phyloP scores from a whole-genome alignment of 2,113 vertebrate species.

The Numida meleagris region DNA sequence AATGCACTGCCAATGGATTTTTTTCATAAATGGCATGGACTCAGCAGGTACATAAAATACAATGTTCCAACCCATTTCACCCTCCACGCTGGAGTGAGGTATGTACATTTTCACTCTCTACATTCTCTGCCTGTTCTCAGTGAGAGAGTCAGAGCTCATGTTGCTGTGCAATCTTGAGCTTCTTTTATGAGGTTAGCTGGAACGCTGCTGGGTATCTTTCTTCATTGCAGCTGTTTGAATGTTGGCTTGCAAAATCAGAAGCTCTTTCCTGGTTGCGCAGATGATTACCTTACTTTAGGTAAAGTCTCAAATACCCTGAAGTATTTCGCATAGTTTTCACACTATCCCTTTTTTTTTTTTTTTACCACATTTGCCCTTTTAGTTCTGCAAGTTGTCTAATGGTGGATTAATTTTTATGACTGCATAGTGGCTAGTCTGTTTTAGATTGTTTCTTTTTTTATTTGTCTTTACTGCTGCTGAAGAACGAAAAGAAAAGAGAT shows the following conservation, averaged over 20 bases:
- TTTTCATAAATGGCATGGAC: neutral
- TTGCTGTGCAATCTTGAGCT: constrained; percentile 3
- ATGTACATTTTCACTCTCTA: constrained; percentile 36
- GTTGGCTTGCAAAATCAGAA: constrained; percentile 19
- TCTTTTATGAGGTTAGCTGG: constrained; percentile 39
- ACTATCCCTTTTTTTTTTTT: neutral
- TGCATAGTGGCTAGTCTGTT: neutral
- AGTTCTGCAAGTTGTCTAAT: neutral
- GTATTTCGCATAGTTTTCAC: neutral
- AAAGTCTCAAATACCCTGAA: neutral
- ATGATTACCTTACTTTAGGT: constrained; percentile 8
- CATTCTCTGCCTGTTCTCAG: neutral
- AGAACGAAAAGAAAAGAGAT: neutral
- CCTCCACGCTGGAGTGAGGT: neutral
- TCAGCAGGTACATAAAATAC: constrained; percentile 32
- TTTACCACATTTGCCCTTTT: neutral
- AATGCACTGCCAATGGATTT: neutral
- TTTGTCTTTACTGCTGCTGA: neutral
- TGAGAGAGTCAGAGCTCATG: neutral
- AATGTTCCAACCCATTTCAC: constrained; percentile 27
- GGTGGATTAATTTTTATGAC: neutral
- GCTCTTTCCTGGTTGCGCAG: neutral
- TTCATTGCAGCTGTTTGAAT: constrained; percentile 24
- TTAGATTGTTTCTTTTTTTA: neutral
- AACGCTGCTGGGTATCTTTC: constrained; percentile 1